These are phyloP conservation scores for Eupithecia centaureata DNA, from an alignment of 2,888 invertebrate species.

Conservation along the genomic window DNA sequence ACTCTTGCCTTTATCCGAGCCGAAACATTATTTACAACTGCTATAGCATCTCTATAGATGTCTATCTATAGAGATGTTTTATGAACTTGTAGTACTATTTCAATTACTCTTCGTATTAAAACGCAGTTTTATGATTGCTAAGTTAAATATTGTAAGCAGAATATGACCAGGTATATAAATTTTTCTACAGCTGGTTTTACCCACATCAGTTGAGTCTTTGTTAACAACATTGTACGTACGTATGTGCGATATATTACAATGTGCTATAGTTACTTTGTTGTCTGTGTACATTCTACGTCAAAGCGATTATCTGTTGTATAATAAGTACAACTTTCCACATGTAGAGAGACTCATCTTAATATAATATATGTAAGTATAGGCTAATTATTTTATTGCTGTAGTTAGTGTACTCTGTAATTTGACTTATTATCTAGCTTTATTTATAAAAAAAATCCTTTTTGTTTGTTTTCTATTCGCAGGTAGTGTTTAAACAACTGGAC, in stretches of 20 bases:
- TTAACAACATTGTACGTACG: not conserved
- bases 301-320: not conserved
- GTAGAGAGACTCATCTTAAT: no score
- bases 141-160: not conserved
- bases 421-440: no score
- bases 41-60: not conserved
- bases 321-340: not conserved
- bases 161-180: not conserved
- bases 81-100: not conserved
- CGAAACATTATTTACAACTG: not conserved
- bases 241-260: not conserved
- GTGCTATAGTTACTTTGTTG: not conserved
- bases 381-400: no score
- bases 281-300: not conserved
- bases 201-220: not conserved
- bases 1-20: not conserved
- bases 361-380: no score
- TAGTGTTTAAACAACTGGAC: no score
- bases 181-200: constrained; percentile 1
- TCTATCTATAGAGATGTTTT: not conserved
- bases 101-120: not conserved
- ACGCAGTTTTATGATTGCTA: not conserved
- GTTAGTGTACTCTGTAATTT: no score
- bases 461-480: no score
- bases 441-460: no score